Percentiles rank a stretch among this genome's conserved stretches.
Conservation (phyloP, 2,113 vertebrate species). For the Alexandromys fortis region DNA sequence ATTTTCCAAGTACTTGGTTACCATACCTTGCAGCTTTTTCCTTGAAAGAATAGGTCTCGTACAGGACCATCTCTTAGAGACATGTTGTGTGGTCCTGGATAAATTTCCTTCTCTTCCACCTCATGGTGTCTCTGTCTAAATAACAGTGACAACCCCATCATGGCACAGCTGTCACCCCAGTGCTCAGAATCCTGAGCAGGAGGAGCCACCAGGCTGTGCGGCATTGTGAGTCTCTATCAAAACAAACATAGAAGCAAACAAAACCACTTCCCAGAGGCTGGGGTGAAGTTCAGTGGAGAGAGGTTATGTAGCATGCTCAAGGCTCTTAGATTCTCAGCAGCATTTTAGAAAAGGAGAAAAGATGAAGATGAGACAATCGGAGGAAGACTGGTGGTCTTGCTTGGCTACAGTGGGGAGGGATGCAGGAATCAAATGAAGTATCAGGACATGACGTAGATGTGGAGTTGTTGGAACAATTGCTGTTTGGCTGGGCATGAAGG, state of each 20-base stretch:
- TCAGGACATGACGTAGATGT: not conserved
- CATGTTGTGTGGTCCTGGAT: not conserved
- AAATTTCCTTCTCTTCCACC: not conserved
- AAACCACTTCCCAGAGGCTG: not conserved
- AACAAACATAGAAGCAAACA: not conserved
- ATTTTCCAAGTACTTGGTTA: constrained; percentile 22
- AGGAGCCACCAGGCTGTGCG: not conserved
- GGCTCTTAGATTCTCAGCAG: not conserved
- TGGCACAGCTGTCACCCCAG: not conserved
- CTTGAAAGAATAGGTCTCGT: not conserved
- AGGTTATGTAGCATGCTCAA: not conserved
- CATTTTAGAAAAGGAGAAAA: not conserved
- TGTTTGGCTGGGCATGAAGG: not conserved
- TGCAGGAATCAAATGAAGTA: not conserved
- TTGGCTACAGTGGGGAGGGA: not conserved
- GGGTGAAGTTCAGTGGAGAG: not conserved
- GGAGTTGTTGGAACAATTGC: not conserved
- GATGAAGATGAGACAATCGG: not conserved
- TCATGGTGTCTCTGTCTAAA: not conserved
- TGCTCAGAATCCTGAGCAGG: no score
- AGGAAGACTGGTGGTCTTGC: not conserved
- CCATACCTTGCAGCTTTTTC: not conserved
- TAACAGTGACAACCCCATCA: not conserved
- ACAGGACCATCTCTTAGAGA: not conserved
- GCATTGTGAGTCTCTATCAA: not conserved